Evolutionary conservation across 2,113 vertebrate genomes (phyloP).

Genomic region (Protomyctophum bolini): DNA sequence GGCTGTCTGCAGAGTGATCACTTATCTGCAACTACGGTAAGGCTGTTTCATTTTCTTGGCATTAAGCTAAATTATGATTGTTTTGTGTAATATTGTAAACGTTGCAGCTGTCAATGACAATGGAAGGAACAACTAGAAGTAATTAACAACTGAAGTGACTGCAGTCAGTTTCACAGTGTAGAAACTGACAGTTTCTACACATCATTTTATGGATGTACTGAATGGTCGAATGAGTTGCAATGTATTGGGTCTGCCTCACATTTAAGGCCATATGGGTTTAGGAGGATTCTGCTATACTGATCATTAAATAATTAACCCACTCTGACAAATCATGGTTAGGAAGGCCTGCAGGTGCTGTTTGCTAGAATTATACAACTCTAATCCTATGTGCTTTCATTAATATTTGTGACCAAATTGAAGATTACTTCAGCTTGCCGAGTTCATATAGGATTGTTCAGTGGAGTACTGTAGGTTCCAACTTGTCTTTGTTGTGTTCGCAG

Average conservation of each 20-base stretch:
- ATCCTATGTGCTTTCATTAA: not conserved
- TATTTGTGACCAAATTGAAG: too few species aligned
- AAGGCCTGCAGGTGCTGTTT: not conserved
- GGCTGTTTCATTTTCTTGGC: slow-evolving; percentile 16
- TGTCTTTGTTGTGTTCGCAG: slow-evolving; percentile 33
- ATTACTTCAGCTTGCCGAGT: not conserved
- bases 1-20: not conserved
- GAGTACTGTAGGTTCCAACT: slow-evolving; percentile 12
- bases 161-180: too few species aligned
- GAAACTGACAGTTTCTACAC: too few species aligned
- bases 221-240: too few species aligned
- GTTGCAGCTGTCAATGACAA: too few species aligned
- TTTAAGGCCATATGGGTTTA: not conserved
- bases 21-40: slow-evolving; percentile 65
- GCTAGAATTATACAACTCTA: not conserved
- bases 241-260: too few species aligned
- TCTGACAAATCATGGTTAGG: not conserved
- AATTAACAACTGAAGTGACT: too few species aligned
- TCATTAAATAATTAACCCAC: not conserved
- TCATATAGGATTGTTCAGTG: not conserved
- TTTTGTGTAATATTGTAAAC: too few species aligned
- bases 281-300: not conserved
- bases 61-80: too few species aligned
- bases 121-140: too few species aligned
- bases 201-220: too few species aligned